These are phyloP conservation scores for Hydrolagus affinis DNA, from an alignment of 2,113 vertebrate species.

Conservation along the genomic window DNA sequence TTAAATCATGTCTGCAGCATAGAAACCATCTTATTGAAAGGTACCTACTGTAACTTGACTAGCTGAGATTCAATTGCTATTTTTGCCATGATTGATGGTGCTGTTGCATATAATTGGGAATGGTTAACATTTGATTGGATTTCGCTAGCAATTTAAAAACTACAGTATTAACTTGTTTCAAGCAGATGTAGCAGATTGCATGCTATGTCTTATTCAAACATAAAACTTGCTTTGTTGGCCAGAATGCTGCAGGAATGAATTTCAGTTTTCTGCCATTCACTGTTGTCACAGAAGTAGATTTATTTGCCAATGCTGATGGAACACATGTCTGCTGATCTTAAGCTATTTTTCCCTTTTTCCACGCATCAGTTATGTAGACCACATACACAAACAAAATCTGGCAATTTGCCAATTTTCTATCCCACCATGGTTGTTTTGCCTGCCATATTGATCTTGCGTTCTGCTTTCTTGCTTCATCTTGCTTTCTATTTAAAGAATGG, in stretches of 20 bases:
- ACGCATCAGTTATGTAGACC: constrained; percentile 26
- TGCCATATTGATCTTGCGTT: constrained; percentile 1
- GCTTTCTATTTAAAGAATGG: background rate
- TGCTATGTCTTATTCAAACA: background rate
- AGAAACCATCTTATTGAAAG: background rate
- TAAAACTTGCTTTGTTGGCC: background rate
- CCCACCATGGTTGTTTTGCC: constrained; percentile 13
- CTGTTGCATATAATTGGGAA: background rate
- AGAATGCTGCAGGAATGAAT: background rate
- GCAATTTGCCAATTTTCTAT: background rate
- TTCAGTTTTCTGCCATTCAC: constrained; percentile 6
- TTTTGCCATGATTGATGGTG: background rate
- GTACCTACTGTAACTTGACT: background rate
- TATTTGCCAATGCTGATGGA: background rate
- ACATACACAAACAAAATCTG: constrained; percentile 11
- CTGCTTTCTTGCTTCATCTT: background rate
- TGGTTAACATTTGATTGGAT: constrained; percentile 2
- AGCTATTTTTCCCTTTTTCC: constrained; percentile 1
- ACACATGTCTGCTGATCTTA: background rate
- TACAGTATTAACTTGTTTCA: too few species aligned
- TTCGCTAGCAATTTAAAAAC: background rate
- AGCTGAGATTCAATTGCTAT: background rate
- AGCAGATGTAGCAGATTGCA: background rate
- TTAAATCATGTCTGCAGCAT: background rate
- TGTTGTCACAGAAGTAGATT: constrained; percentile 11